A percentile compares a stretch with the other conserved stretches of the same genome.
Conservation (phyloP, 2,797 vertebrate genomes). For the Rhyacichthys aspro region DNA sequence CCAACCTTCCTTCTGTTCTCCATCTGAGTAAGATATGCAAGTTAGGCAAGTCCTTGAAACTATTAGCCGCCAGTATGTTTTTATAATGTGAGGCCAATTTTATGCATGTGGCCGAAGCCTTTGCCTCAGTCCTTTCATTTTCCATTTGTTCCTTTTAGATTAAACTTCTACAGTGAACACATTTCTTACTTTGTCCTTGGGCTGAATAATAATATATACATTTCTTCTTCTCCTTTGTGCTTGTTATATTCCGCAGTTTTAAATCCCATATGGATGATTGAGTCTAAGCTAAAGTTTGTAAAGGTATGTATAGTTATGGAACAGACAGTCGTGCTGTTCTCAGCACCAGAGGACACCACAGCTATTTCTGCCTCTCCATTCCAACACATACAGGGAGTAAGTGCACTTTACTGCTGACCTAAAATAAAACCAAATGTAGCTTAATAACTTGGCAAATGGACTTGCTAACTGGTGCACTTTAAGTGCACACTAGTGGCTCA, state of each 20-base stretch:
- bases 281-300: conserved; percentile 36
- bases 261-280: conserved; percentile 22
- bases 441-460: conserved; percentile 78
- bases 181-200: no score
- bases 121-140: conserved; percentile 12
- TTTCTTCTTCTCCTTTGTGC: conserved; percentile 12
- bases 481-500: conserved; percentile 68
- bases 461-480: conserved; percentile 76
- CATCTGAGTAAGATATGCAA: conserved; percentile 9
- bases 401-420: conserved; percentile 77
- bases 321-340: conserved; percentile 56
- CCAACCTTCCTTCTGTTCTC: conserved; percentile 18
- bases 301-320: conserved; percentile 51
- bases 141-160: conserved; percentile 19
- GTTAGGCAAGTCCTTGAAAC: conserved; percentile 53
- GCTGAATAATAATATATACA: no score
- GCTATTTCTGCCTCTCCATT: conserved; percentile 69
- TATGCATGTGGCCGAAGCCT: conserved; percentile 32
- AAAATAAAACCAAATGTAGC: conserved; percentile 78
- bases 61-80: conserved; percentile 29
- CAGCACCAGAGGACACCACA: conserved; percentile 57
- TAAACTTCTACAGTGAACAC: conserved; percentile 8
- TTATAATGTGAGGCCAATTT: conserved; percentile 31
- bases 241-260: conserved; percentile 9
- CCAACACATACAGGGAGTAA: conserved; percentile 64